A percentile compares a stretch with the other conserved stretches of the same genome.
Conservation (phyloP, 2,113 vertebrate genomes). For the Neotoma lepida region DNA sequence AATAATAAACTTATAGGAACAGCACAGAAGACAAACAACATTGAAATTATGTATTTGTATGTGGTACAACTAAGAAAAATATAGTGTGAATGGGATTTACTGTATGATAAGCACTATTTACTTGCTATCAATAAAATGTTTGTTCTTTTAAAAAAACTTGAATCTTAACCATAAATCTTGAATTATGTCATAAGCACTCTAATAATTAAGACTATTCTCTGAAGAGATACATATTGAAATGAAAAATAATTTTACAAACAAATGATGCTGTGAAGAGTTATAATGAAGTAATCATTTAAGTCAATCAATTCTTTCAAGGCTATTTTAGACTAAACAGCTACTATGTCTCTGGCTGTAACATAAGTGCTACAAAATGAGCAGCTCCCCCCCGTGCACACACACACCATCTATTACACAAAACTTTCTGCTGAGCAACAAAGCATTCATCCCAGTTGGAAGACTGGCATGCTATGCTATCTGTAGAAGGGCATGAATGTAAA, state of each 20-base stretch:
- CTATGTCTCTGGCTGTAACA: background rate
- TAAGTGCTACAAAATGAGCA: background rate
- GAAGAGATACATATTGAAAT: background rate
- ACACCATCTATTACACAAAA: background rate
- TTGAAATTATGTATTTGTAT: too few relatives aligned
- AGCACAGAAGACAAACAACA: too few relatives aligned
- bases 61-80: too few relatives aligned
- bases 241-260: background rate
- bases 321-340: background rate
- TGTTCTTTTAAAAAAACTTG: too few relatives aligned
- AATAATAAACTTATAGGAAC: too few relatives aligned
- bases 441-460: background rate
- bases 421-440: background rate
- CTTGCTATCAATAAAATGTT: too few relatives aligned
- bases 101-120: too few relatives aligned
- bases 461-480: background rate
- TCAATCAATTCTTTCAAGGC: background rate
- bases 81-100: too few relatives aligned
- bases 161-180: background rate
- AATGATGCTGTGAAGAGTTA: background rate
- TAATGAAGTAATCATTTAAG: background rate
- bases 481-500: background rate
- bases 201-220: background rate
- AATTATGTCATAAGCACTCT: background rate
- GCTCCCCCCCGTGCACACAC: background rate